These are phyloP conservation scores for Lacanobia oleracea DNA, from an alignment of 2,888 invertebrate genomes.

Conservation along the genomic window DNA sequence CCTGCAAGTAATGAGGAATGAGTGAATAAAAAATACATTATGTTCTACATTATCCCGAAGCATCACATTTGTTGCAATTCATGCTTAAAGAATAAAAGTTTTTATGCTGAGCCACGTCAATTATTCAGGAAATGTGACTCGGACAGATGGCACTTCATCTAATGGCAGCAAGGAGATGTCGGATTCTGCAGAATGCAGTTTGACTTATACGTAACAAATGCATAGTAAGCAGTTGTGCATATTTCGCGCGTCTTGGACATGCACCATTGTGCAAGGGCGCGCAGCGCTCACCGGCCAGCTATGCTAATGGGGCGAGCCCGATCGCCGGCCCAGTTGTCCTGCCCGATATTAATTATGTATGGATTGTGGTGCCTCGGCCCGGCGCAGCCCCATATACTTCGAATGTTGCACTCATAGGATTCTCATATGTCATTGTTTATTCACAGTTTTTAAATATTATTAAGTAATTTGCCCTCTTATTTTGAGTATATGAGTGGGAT, in stretches of 20 bases:
- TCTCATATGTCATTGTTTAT: constrained; percentile 40
- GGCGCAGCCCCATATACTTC: constrained; percentile 53
- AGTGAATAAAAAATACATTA: constrained; percentile 55
- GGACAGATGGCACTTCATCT: constrained; percentile 49
- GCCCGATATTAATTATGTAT: constrained; percentile 78
- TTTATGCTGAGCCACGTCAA: constrained; percentile 25
- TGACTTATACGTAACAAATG: constrained; percentile 61
- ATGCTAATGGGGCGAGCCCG: constrained; percentile 68
- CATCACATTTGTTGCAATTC: constrained; percentile 27
- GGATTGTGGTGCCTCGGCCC: constrained; percentile 61
- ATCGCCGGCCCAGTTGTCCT: constrained; percentile 60
- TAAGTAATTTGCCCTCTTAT: constrained; percentile 28
- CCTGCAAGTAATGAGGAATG: constrained; percentile 53
- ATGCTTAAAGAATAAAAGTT: constrained; percentile 24
- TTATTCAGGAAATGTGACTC: constrained; percentile 61
- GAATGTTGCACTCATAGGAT: constrained; percentile 49
- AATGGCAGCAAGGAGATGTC: constrained; percentile 59
- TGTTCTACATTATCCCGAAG: constrained; percentile 34
- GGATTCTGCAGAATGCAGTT: constrained; percentile 69
- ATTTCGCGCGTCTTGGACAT: constrained; percentile 63
- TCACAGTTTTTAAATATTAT: constrained; percentile 42
- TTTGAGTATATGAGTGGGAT: constrained; percentile 5
- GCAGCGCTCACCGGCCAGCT: constrained; percentile 51
- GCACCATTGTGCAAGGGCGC: constrained; percentile 57
- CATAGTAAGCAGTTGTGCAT: constrained; percentile 55